Evolutionary conservation across 2,888 invertebrate species (phyloP).

Genomic region (Xylocampa areola): DNA sequence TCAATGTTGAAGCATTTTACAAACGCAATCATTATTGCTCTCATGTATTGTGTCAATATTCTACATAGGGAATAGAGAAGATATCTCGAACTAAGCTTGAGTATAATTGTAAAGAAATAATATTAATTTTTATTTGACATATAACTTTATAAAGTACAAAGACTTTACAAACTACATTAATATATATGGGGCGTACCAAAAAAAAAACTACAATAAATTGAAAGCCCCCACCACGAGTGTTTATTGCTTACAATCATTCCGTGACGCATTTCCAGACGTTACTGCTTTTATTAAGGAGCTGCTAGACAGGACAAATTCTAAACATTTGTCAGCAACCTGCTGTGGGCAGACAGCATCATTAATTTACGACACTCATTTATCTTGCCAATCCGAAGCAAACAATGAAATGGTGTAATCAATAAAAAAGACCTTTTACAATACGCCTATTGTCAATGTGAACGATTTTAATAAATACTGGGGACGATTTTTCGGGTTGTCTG

Average conservation of each 20-base stretch:
- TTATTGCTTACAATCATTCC: slow-evolving; percentile 43
- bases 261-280: slow-evolving; percentile 29
- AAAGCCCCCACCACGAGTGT: slow-evolving; percentile 10
- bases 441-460: slow-evolving; percentile 59
- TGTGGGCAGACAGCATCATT: slow-evolving; percentile 71
- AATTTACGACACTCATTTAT: slow-evolving; percentile 75
- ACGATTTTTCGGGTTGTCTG: slow-evolving; percentile 27
- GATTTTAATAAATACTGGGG: slow-evolving; percentile 52
- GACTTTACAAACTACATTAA: no score
- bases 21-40: no score
- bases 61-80: no score
- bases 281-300: slow-evolving; percentile 44
- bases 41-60: no score
- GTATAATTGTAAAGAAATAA: no score
- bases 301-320: slow-evolving; percentile 71
- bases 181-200: not conserved
- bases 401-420: slow-evolving; percentile 71
- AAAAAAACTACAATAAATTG: slow-evolving; percentile 16
- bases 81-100: no score
- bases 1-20: no score
- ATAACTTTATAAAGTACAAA: no score
- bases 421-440: slow-evolving; percentile 69
- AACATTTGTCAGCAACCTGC: slow-evolving; percentile 75
- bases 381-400: slow-evolving; percentile 73
- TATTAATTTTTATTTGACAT: no score